Evolutionary conservation across 2,113 vertebrate species (phyloP).

Genomic region (Cryptomyrus ogoouensis): DNA sequence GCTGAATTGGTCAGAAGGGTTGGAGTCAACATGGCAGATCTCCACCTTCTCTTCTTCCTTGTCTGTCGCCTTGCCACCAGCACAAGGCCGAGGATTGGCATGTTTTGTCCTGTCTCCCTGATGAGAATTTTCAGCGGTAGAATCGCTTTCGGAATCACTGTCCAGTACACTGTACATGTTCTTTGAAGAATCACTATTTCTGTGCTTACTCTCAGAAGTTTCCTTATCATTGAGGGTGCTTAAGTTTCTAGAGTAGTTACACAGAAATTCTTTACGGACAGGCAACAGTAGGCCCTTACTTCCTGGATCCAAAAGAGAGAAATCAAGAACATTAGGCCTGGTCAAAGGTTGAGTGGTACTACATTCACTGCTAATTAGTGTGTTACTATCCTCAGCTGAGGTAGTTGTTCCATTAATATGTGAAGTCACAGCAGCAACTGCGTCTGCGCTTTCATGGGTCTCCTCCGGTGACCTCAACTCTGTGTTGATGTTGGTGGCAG

Average conservation of each 20-base stretch:
- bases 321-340: conserved; percentile 36
- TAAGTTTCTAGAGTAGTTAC: conserved; percentile 74
- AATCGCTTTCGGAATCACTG: conserved; percentile 71
- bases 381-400: neutral
- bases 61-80: conserved; percentile 37
- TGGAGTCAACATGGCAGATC: conserved; percentile 56
- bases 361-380: conserved; percentile 5
- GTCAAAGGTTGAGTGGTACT: neutral
- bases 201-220: conserved; percentile 32
- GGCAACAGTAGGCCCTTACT: conserved; percentile 58
- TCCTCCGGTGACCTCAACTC: conserved; percentile 41
- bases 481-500: conserved; percentile 53
- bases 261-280: conserved; percentile 68
- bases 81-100: neutral
- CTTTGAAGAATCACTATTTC: conserved; percentile 29
- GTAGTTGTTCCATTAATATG: neutral
- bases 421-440: neutral
- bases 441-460: neutral
- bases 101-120: neutral
- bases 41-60: conserved; percentile 80
- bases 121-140: conserved; percentile 24
- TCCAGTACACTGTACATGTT: conserved; percentile 67
- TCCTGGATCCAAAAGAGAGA: conserved; percentile 58
- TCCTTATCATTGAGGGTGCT: conserved; percentile 59
- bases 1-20: neutral